Conservation (phyloP, 2,888 invertebrate species). For the Watsonalla binaria region DNA sequence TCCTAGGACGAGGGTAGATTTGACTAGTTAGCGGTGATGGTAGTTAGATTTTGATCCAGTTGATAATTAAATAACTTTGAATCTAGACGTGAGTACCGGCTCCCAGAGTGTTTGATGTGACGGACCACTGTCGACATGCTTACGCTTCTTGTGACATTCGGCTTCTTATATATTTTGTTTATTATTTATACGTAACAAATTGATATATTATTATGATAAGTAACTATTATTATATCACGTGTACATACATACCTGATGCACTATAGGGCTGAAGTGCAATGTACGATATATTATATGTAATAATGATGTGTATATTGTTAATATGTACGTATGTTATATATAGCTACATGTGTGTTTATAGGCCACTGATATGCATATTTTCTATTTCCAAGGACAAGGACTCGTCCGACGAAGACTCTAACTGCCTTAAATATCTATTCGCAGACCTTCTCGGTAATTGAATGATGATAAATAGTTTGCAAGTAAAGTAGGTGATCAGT, state of each 20-base stretch:
- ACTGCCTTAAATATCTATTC: constrained; percentile 85
- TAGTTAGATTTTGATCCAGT: constrained; percentile 49
- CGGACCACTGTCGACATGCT: constrained; percentile 40
- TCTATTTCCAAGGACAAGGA: constrained; percentile 67
- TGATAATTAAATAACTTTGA: constrained; percentile 26
- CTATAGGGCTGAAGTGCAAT: constrained; percentile 1
- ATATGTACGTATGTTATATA: constrained; percentile 14
- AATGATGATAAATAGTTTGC: constrained; percentile 21
- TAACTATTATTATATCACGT: constrained; percentile 24
- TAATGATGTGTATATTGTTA: constrained; percentile 5
- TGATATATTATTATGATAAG: constrained; percentile 17
- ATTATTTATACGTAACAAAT: constrained; percentile 23
- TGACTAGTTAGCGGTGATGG: constrained; percentile 61
- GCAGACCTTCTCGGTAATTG: constrained; percentile 82
- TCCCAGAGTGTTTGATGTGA: constrained; percentile 7
- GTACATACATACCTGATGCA: constrained; percentile 34
- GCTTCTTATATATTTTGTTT: constrained; percentile 67
- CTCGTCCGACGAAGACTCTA: constrained; percentile 78
- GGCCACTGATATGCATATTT: constrained; percentile 54
- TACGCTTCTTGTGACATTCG: constrained; percentile 73
- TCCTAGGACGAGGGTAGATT: constrained; percentile 43
- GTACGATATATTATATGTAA: background rate
- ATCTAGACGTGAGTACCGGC: constrained; percentile 2
- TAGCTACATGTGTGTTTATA: constrained; percentile 12
- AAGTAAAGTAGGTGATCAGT: constrained; percentile 59